Percentiles rank a stretch among this genome's conserved stretches.
These are phyloP conservation scores for Platycheirus albimanus DNA, from an alignment of 2,888 invertebrate genomes.

Conservation along the genomic window DNA sequence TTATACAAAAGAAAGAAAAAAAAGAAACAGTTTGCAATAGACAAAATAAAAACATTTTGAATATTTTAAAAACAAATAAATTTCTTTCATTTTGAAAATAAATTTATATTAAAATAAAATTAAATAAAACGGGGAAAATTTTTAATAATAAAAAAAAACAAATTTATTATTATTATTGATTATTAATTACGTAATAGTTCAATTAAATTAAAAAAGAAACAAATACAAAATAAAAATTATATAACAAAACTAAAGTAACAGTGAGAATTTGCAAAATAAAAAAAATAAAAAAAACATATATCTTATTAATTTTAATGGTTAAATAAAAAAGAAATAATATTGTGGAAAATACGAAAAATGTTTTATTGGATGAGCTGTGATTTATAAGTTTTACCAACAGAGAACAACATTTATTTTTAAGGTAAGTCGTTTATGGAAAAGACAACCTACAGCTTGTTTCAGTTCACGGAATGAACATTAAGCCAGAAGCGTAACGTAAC, in stretches of 20 bases:
- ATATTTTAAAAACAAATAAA: slow-evolving; percentile 56
- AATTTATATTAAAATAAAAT: slow-evolving; percentile 42
- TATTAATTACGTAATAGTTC: slow-evolving; percentile 74
- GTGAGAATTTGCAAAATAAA: slow-evolving; percentile 68
- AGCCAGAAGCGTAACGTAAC: too few species aligned
- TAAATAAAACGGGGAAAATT: slow-evolving; percentile 49
- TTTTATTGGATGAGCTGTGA: slow-evolving; percentile 18
- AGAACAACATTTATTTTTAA: too few species aligned
- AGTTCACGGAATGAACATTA: too few species aligned
- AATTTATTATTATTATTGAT: slow-evolving; percentile 66
- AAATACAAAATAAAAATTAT: slow-evolving; percentile 34
- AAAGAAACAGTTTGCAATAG: slow-evolving; percentile 66
- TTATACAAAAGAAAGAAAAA: slow-evolving; percentile 67
- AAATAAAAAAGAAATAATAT: slow-evolving; percentile 69
- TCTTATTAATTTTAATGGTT: slow-evolving; percentile 74
- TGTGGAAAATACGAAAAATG: slow-evolving; percentile 37
- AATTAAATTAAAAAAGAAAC: slow-evolving; percentile 66
- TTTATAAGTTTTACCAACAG: not conserved
- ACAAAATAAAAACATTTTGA: slow-evolving; percentile 10
- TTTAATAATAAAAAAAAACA: slow-evolving; percentile 55
- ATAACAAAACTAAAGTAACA: slow-evolving; percentile 71
- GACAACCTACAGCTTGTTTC: too few species aligned
- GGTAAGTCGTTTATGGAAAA: too few species aligned
- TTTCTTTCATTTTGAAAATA: slow-evolving; percentile 54
- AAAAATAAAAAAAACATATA: slow-evolving; percentile 60